Evolutionary conservation across 2,888 invertebrate genomes (phyloP).

Genomic region (Opisthograptis luteolata): DNA sequence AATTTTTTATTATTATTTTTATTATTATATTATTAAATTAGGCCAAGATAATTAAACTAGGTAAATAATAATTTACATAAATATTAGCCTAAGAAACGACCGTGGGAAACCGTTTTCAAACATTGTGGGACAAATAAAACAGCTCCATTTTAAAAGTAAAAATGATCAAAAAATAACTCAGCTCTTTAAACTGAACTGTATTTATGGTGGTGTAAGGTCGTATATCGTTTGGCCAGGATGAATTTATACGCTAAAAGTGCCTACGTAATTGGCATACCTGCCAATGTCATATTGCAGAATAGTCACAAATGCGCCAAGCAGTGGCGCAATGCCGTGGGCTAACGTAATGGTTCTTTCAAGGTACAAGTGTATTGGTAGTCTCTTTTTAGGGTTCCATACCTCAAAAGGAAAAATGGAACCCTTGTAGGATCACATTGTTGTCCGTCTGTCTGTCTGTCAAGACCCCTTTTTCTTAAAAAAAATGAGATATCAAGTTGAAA

Average conservation of each 20-base stretch:
- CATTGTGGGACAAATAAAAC: not conserved
- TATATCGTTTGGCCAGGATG: constrained; percentile 4
- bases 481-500: too few relatives aligned
- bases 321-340: constrained; percentile 43
- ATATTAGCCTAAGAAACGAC: not conserved
- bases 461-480: too few relatives aligned
- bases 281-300: constrained; percentile 53
- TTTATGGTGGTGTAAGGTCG: constrained; percentile 8
- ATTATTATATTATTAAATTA: too few relatives aligned
- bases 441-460: too few relatives aligned
- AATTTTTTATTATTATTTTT: too few relatives aligned
- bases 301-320: constrained; percentile 41
- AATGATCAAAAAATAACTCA: not conserved
- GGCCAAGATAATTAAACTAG: too few relatives aligned
- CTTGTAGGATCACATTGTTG: too few relatives aligned
- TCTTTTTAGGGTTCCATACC: too few relatives aligned
- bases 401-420: too few relatives aligned
- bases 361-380: constrained; percentile 4
- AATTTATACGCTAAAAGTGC: constrained; percentile 22
- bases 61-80: too few relatives aligned
- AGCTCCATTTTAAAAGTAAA: not conserved
- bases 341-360: constrained; percentile 26
- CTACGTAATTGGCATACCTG: constrained; percentile 39
- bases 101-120: not conserved
- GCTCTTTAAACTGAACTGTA: not conserved